Base-by-base conservation (phyloP, 2,888 invertebrate genomes). In the Ornithoptera alexandrae region DNA sequence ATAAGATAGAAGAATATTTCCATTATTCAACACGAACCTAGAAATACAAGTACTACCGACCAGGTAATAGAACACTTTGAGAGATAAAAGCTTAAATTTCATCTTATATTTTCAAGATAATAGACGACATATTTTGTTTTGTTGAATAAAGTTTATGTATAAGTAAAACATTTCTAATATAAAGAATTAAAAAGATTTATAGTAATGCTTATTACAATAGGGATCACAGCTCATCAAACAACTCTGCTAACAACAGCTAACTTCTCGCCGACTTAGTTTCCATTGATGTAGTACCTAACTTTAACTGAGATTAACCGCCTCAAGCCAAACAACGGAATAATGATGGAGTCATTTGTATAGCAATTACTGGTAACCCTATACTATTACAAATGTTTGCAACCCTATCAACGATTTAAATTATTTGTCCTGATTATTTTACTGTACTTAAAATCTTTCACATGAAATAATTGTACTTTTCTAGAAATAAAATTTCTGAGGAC, bases 1-100 rank as follows among this genome's bases (percentile, higher is more conserved):
- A 57, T 61, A 62, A 65, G 57, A 65, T 58, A 65, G 61, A 69
- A 61, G 42, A 62, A 69, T 69, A 65, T 65, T 62, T 69, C 61
- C 69, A 69, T 62, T 69, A 69, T 69, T 69, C 69, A 69, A 69
- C 65, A 65, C 15, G 30, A 57, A 61, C 39, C 42, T 59, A 53
- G 50, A 64, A 50, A 64, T 39, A 64, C 53, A 62, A 56, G 57
- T 46, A 24, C 42, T 12, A 10, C 56, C 20, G 56, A 56, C 20
- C 5, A 56, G n/a, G 10, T 18, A 56, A 56, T 24, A 6, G 7
- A 10, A 22, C 24, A 22, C 24, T 58, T 58, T 59, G 24, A 6
- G 8, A 24, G 20, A 59, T 59, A 17, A 50, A 46, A 63, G 22
- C 24, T 63, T 15, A 53, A 24, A 46, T n/a, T 22, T 22, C 22